phyloP scores from a whole-genome alignment of 2,797 vertebrate genomes.

The Emydoidea blandingii region DNA sequence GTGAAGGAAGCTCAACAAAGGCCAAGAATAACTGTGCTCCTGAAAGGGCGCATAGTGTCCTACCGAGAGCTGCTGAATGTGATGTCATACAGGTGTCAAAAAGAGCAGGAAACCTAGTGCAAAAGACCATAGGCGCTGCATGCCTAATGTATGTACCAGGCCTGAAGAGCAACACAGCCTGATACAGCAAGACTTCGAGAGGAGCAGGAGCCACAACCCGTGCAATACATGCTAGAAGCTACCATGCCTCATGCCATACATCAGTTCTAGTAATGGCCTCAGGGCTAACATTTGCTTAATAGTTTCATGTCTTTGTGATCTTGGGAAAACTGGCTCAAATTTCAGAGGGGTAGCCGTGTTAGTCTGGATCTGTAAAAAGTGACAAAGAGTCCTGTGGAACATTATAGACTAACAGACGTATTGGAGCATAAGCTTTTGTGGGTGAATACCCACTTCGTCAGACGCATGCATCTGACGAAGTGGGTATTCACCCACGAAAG shows the following conservation, averaged over 20 bases:
- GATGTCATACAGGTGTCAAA: neutral
- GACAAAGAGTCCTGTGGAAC: too few species aligned
- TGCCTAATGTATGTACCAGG: neutral
- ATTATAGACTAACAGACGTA: too few species aligned
- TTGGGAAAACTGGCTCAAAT: neutral
- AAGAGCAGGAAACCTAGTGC: neutral
- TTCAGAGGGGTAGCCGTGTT: neutral
- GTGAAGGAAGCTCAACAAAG: neutral
- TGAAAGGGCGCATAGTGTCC: neutral
- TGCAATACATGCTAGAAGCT: neutral
- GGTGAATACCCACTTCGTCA: too few species aligned
- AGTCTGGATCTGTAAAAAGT: too few species aligned
- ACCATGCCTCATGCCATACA: neutral
- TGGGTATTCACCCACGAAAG: too few species aligned
- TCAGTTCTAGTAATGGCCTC: neutral
- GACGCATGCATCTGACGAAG: too few species aligned
- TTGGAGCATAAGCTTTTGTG: too few species aligned
- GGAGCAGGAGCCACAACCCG: too few species aligned
- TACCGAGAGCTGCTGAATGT: neutral
- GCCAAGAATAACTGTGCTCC: neutral
- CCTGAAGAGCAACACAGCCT: too few species aligned
- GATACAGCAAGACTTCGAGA: neutral
- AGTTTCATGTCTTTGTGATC: neutral
- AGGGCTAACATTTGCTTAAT: neutral
- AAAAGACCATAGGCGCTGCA: neutral